Conservation (phyloP, 2,888 invertebrate species). For the Xiphydria camelus region DNA sequence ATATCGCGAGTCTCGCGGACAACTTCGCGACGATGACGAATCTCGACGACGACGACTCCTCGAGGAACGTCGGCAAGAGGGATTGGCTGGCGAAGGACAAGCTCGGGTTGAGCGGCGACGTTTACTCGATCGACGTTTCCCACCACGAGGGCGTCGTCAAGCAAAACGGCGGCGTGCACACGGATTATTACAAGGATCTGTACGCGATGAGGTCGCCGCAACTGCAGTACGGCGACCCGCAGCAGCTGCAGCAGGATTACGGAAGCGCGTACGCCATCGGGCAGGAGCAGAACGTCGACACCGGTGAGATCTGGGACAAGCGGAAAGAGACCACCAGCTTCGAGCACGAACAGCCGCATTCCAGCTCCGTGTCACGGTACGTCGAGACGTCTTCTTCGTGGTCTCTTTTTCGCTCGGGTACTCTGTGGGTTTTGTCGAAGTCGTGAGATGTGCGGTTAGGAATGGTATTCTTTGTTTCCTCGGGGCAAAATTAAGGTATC, state of each 20-base stretch:
- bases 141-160: constrained; percentile 47
- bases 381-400: too few species aligned
- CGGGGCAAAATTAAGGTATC: constrained; percentile 51
- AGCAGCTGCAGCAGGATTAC: too few species aligned
- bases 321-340: constrained; percentile 66
- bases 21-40: constrained; percentile 44
- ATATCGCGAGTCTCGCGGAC: constrained; percentile 45
- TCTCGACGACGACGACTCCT: constrained; percentile 40
- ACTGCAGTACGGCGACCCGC: constrained; percentile 48
- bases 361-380: constrained; percentile 56
- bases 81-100: constrained; percentile 49
- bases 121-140: constrained; percentile 48
- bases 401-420: neutral
- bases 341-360: constrained; percentile 64
- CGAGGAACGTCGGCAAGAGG: constrained; percentile 33
- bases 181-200: constrained; percentile 51
- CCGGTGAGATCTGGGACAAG: constrained; percentile 56
- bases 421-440: too few species aligned
- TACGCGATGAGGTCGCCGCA: constrained; percentile 43
- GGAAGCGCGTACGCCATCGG: constrained; percentile 50
- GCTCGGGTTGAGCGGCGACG: constrained; percentile 44
- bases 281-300: constrained; percentile 55
- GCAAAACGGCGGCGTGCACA: constrained; percentile 48
- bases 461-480: constrained; percentile 3
- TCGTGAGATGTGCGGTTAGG: too few species aligned